phyloP scores from a whole-genome alignment of 2,888 invertebrate species.

The Embidobia sp. region DNA sequence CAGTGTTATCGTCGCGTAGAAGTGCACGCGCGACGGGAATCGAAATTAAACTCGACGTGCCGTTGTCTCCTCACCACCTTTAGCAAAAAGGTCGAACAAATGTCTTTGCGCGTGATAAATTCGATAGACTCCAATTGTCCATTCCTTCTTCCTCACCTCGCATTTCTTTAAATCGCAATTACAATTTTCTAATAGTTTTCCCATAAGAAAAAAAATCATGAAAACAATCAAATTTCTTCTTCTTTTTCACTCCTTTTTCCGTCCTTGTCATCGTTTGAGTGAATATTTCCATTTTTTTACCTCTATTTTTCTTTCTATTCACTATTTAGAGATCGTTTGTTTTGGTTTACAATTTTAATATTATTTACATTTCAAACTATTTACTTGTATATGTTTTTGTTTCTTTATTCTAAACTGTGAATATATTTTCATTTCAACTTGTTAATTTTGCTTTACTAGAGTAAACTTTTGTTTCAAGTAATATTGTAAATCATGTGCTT shows the following conservation, averaged over 20 bases:
- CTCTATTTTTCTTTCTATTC: too few relatives aligned
- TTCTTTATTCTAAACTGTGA: too few relatives aligned
- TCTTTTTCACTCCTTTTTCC: background rate
- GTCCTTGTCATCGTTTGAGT: background rate
- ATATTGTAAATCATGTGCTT: too few relatives aligned
- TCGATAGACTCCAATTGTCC: conserved; percentile 37
- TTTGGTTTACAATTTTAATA: too few relatives aligned
- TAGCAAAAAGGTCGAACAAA: conserved; percentile 40
- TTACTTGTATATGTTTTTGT: too few relatives aligned
- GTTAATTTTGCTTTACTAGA: too few relatives aligned
- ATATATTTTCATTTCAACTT: too few relatives aligned
- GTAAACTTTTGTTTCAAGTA: too few relatives aligned
- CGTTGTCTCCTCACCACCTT: conserved; percentile 7
- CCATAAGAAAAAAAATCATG: background rate
- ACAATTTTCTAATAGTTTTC: background rate
- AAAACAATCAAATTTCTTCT: background rate
- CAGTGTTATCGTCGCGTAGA: conserved; percentile 69
- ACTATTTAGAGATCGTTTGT: too few relatives aligned
- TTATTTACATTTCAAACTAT: too few relatives aligned
- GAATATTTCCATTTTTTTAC: too few relatives aligned
- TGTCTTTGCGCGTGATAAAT: conserved; percentile 48
- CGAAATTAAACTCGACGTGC: conserved; percentile 71
- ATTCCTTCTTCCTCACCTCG: background rate
- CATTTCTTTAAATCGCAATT: conserved; percentile 21
- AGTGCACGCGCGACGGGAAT: conserved; percentile 73